Evolutionary conservation across 2,888 invertebrate species (phyloP), one percentile per base, ranked within the genome.

Genomic region (Troides oblongomaculatus): DNA sequence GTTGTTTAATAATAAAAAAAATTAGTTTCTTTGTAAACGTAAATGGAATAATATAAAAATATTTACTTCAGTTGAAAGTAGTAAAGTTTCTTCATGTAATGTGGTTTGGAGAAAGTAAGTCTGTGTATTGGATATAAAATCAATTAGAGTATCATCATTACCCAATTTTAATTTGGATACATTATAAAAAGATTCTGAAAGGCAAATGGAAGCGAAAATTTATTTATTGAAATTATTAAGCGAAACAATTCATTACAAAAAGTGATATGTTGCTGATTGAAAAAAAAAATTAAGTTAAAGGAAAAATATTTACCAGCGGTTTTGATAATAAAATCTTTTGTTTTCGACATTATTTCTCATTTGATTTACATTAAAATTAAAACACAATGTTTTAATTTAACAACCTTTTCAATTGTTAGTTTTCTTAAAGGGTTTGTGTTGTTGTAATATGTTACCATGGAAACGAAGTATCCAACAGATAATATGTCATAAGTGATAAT

Each of bases 111-210:
- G 76, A 62, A 88, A 72, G 17, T 89, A 74, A 70, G 78, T 81
- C 76, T 90, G 88, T 66, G 91, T 78, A 74, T 87, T 88, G 72
- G 88, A 85, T 65, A 92, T 82, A 68, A 93, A 93, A 72, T 91
- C 87, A 66, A 82, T 76, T 43, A 93, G 72, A 10, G 80, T 78
- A 71, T 87, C 87, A 50, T 85, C 80, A 72, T 80, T 79, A 12
- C 76, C 78, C 25, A 88, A 63, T 57, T 77, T 76, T 57, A 86
- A 72, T 57, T 81, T 77, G 21, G 78, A 71, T 70, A 75, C 76
- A 63, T 82, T 81, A 74, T 82, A 89, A 74, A 84, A 89, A 58
- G 82, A 79, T 74, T 87, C 92, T 93, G 82, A 72, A 89, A 25
- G 57, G 17, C 39, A 50, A 25, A 50, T 59, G 30, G 10, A 43